Evolutionary conservation across 2,113 vertebrate species (phyloP).

Genomic region (Monopterus albus): DNA sequence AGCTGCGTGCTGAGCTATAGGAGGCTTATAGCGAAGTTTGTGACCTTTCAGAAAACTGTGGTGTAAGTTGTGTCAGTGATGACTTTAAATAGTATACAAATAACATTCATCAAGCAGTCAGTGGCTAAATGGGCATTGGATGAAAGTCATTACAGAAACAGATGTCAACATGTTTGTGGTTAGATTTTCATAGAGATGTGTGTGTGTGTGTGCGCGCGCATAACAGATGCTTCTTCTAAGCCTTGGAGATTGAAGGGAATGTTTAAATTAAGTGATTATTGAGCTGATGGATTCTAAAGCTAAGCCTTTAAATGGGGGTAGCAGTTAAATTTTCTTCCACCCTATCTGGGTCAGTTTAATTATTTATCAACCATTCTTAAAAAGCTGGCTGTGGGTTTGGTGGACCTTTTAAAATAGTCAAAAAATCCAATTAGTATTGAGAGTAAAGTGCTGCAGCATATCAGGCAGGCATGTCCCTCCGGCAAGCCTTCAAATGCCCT

Average conservation of each 20-base stretch:
- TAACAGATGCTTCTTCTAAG: conserved; percentile 70
- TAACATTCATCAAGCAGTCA: conserved; percentile 12
- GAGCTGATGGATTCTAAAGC: conserved; percentile 58
- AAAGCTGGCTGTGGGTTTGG: conserved; percentile 39
- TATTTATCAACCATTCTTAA: conserved; percentile 65
- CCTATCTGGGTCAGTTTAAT: conserved; percentile 72
- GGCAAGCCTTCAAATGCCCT: conserved; percentile 55
- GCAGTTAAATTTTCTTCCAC: conserved; percentile 65
- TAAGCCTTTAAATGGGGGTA: conserved; percentile 68
- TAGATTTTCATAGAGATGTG: conserved; percentile 60
- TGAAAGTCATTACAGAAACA: conserved; percentile 68
- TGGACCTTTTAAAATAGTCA: conserved; percentile 63
- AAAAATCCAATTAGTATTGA: conserved; percentile 66
- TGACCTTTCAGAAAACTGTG: conserved; percentile 24
- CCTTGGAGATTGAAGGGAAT: conserved; percentile 49
- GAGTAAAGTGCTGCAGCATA: conserved; percentile 45
- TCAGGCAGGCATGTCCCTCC: conserved; percentile 47
- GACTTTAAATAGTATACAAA: conserved; percentile 27
- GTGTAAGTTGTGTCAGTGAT: not conserved
- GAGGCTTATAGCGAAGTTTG: not conserved
- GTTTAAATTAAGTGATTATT: conserved; percentile 76
- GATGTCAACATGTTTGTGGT: conserved; percentile 73
- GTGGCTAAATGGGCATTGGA: conserved; percentile 45
- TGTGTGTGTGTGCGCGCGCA: conserved; percentile 18
- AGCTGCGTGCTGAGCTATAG: conserved; percentile 21